Evolutionary conservation across 1,140 invertebrate species (phyloP).

Genomic region (Eurosta solidaginis): DNA sequence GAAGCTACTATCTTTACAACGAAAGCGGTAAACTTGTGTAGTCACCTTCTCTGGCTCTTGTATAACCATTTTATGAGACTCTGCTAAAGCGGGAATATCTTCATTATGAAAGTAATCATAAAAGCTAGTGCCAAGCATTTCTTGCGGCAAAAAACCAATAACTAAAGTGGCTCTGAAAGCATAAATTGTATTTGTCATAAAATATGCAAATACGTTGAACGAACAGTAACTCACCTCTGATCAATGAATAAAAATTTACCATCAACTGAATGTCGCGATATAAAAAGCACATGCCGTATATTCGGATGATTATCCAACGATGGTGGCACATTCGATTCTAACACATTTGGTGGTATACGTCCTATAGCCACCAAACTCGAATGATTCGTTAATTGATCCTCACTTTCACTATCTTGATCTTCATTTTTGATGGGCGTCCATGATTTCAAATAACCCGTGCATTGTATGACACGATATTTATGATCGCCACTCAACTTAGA

Average conservation of each 20-base stretch:
- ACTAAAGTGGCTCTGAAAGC: conserved; percentile 79
- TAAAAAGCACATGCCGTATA: conserved; percentile 69
- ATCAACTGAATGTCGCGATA: conserved; percentile 88
- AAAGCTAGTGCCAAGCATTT: conserved; percentile 88
- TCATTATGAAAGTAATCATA: conserved; percentile 91
- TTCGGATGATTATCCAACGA: conserved; percentile 59
- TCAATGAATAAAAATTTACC: conserved; percentile 98
- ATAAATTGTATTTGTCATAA: conserved; percentile 27
- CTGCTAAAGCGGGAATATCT: conserved; percentile 79
- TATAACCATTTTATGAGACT: conserved; percentile 82
- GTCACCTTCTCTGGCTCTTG: conserved; percentile 68
- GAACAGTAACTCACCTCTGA: conserved; percentile 68
- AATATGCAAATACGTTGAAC: background rate
- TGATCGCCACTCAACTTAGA: conserved; percentile 70
- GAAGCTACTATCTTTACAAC: conserved; percentile 76
- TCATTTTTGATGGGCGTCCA: conserved; percentile 82
- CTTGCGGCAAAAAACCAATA: conserved; percentile 89
- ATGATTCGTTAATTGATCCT: conserved; percentile 77
- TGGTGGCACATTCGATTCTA: conserved; percentile 51
- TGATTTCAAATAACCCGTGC: conserved; percentile 90
- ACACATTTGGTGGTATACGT: conserved; percentile 68
- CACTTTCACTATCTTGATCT: conserved; percentile 68
- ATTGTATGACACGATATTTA: conserved; percentile 82
- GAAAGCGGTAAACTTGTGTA: conserved; percentile 78
- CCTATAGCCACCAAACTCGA: conserved; percentile 87